phyloP scores from a whole-genome alignment of 2,888 invertebrate genomes.

The Meta bourneti region DNA sequence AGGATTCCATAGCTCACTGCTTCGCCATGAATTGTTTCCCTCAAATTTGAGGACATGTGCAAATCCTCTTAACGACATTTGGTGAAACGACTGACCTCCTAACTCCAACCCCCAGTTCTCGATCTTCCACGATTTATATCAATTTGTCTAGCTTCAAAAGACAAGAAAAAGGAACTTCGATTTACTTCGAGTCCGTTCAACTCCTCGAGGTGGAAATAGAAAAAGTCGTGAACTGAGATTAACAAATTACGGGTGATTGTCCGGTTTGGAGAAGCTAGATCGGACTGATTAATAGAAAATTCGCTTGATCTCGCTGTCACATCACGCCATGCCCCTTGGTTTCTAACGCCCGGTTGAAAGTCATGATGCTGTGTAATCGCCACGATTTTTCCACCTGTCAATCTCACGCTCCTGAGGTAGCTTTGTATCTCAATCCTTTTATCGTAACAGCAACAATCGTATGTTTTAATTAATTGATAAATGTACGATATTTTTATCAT shows the following conservation, averaged over 20 bases:
- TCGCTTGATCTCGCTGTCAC: background rate
- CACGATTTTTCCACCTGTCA: constrained; percentile 56
- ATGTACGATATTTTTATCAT: too few relatives aligned
- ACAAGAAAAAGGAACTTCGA: background rate
- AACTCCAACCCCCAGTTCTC: background rate
- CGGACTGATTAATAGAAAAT: constrained; percentile 12
- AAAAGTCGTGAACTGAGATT: constrained; percentile 3
- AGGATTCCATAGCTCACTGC: background rate
- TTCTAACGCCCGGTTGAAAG: background rate
- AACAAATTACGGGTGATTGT: constrained; percentile 10
- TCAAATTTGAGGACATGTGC: background rate
- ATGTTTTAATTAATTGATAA: background rate
- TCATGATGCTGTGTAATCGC: constrained; percentile 5
- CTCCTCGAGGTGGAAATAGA: background rate
- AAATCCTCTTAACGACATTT: background rate
- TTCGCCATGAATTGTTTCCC: background rate
- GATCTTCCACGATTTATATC: background rate
- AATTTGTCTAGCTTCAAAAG: background rate
- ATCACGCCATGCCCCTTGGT: background rate
- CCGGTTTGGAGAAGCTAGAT: constrained; percentile 12
- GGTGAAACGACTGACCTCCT: background rate
- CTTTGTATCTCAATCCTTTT: background rate
- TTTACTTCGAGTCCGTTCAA: background rate
- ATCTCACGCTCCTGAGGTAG: background rate
- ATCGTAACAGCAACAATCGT: background rate